A percentile compares a stretch with the other conserved stretches of the same genome.
phyloP scores from a whole-genome alignment of 2,797 vertebrate genomes.

The Myotis pilosus region DNA sequence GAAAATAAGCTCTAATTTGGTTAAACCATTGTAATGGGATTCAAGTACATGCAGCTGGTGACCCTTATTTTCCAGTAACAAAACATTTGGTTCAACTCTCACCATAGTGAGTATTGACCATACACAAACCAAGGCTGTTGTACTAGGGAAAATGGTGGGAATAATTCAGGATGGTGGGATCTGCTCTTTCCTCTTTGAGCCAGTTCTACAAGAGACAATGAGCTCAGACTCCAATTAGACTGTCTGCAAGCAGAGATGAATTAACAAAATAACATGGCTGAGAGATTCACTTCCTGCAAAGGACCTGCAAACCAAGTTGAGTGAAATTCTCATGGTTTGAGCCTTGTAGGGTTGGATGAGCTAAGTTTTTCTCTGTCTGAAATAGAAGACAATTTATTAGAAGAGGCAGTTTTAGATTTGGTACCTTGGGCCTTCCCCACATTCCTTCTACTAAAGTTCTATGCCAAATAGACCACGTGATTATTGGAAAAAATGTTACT shows the following conservation, averaged over 20 bases:
- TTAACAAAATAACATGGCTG: background rate
- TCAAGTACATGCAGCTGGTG: background rate
- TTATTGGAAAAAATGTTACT: background rate
- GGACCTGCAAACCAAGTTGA: background rate
- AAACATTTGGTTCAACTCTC: conserved; percentile 27
- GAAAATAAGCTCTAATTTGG: background rate
- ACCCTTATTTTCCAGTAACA: background rate
- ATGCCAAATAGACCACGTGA: background rate
- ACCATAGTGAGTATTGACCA: background rate
- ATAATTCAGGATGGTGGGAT: background rate
- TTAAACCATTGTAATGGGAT: background rate
- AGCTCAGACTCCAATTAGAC: background rate
- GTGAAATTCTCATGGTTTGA: background rate
- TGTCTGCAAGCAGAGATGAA: background rate
- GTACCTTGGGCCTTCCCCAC: background rate
- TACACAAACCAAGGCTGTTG: background rate
- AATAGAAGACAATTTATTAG: background rate
- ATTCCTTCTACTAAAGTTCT: background rate
- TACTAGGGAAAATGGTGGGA: background rate
- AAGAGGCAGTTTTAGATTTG: background rate
- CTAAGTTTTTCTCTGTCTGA: background rate
- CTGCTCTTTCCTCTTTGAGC: background rate
- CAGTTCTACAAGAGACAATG: background rate
- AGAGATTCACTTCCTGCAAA: background rate
- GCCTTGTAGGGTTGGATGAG: background rate